A percentile compares a stretch with the other conserved stretches of the same genome.
phyloP scores from a whole-genome alignment of 64 coral and sea anemone genomes.

The Montipora sp. region DNA sequence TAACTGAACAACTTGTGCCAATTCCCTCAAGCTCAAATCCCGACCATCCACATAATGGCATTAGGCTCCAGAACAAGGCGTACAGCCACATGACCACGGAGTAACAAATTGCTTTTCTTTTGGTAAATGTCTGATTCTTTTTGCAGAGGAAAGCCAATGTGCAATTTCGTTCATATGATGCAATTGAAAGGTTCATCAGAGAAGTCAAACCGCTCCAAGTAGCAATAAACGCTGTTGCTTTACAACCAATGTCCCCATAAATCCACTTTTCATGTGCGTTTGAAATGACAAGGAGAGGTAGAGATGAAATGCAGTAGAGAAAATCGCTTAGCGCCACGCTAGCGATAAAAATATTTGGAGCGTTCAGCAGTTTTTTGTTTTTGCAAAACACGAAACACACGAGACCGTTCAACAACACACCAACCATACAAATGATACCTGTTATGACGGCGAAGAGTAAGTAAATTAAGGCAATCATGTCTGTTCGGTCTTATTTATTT shows the following conservation, averaged over 20 bases:
- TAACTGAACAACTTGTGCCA: slow-evolving; percentile 55
- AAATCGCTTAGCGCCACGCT: slow-evolving; percentile 40
- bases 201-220: slow-evolving; percentile 43
- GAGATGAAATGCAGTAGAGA: neutral
- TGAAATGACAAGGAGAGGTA: slow-evolving; percentile 45
- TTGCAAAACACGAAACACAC: slow-evolving; percentile 48
- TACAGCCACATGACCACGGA: slow-evolving; percentile 35
- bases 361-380: slow-evolving; percentile 26
- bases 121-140: slow-evolving; percentile 17
- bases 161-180: slow-evolving; percentile 32
- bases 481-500: neutral
- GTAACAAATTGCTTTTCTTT: neutral
- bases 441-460: neutral
- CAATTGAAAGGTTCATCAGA: slow-evolving; percentile 42
- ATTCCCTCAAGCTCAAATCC: slow-evolving; percentile 57
- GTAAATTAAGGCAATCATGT: slow-evolving; percentile 11
- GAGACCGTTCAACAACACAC: slow-evolving; percentile 30
- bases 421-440: slow-evolving; percentile 10
- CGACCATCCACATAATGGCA: slow-evolving; percentile 51
- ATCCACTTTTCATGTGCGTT: slow-evolving; percentile 49
- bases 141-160: slow-evolving; percentile 34
- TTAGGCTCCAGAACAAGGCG: slow-evolving; percentile 33
- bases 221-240: slow-evolving; percentile 37
- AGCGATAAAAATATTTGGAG: slow-evolving; percentile 55
- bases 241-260: slow-evolving; percentile 27